Percentiles rank a stretch among this genome's conserved stretches.
phyloP scores from a whole-genome alignment of 2,888 invertebrate genomes.

The Caenorhabditis afra region DNA sequence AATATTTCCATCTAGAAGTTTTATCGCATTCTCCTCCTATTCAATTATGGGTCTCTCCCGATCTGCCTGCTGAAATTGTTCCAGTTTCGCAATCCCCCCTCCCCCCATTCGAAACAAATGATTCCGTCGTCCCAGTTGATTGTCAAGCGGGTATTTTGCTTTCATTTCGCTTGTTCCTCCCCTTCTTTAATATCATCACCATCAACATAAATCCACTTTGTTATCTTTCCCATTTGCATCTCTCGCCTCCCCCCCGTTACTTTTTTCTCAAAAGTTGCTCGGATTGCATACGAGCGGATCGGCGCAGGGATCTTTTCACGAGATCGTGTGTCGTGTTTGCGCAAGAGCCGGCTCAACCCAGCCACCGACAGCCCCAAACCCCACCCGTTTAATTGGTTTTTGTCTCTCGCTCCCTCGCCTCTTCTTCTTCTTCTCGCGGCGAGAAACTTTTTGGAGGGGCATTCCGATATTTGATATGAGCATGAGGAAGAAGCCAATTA shows the following conservation, averaged over 20 bases:
- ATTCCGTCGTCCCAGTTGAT: constrained; percentile 9
- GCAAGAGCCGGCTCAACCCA: constrained; percentile 41
- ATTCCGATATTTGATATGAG: constrained; percentile 47
- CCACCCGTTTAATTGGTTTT: constrained; percentile 46
- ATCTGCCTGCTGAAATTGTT: not conserved
- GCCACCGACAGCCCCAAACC: constrained; percentile 25
- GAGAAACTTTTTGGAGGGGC: constrained; percentile 24
- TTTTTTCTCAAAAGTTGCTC: constrained; percentile 2
- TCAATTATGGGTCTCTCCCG: not conserved
- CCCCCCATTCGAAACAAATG: not conserved
- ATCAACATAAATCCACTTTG: not conserved
- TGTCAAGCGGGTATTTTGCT: constrained; percentile 18
- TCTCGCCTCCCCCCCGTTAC: not conserved
- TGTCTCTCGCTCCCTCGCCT: not conserved
- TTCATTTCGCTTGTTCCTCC: not conserved
- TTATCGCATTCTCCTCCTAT: constrained; percentile 34
- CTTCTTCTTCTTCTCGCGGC: not conserved
- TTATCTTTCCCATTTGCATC: not conserved
- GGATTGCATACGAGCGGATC: constrained; percentile 14
- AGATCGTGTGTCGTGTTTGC: constrained; percentile 25
- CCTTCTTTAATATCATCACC: constrained; percentile 11
- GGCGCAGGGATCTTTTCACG: constrained; percentile 35
- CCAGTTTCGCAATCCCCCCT: constrained; percentile 2
- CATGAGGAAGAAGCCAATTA: constrained; percentile 25
- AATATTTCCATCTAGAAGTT: constrained; percentile 30